Conservation (phyloP, 2,888 invertebrate species). For the Globia sparganii region DNA sequence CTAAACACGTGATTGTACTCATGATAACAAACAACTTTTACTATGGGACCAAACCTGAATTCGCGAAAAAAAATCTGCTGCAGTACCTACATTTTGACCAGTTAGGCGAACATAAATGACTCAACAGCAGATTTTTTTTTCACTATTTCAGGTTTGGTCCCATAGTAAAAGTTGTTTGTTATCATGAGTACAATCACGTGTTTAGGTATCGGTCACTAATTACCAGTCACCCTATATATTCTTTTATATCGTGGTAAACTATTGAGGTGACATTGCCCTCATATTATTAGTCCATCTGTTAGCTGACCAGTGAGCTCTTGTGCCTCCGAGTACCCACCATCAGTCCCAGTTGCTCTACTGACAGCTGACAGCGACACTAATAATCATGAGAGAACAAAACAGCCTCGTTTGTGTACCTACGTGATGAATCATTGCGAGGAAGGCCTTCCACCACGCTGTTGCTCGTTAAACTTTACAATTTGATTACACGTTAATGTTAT, state of each 20-base stretch:
- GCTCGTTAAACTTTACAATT: background rate
- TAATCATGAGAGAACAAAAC: slow-evolving; percentile 25
- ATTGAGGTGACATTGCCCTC: background rate
- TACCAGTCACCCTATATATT: too few species aligned
- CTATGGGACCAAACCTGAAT: too few species aligned
- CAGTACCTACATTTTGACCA: too few species aligned
- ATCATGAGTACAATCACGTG: too few species aligned
- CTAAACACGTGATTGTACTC: too few species aligned
- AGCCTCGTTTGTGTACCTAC: slow-evolving; percentile 21
- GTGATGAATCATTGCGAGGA: slow-evolving; percentile 23
- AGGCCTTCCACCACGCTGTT: slow-evolving; percentile 12
- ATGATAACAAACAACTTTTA: too few species aligned
- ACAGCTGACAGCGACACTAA: slow-evolving; percentile 13
- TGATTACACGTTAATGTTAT: background rate
- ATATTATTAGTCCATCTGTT: background rate
- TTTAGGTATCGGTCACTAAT: too few species aligned
- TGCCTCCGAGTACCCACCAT: slow-evolving; percentile 3
- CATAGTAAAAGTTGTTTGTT: too few species aligned
- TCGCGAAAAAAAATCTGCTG: too few species aligned
- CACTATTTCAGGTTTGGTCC: too few species aligned
- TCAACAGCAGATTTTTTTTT: too few species aligned
- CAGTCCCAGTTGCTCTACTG: background rate
- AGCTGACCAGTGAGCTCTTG: background rate
- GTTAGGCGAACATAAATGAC: too few species aligned
- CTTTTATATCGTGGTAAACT: background rate